These are phyloP conservation scores for Coregonus sp. DNA, from an alignment of 2,797 vertebrate genomes.

Conservation along the genomic window DNA sequence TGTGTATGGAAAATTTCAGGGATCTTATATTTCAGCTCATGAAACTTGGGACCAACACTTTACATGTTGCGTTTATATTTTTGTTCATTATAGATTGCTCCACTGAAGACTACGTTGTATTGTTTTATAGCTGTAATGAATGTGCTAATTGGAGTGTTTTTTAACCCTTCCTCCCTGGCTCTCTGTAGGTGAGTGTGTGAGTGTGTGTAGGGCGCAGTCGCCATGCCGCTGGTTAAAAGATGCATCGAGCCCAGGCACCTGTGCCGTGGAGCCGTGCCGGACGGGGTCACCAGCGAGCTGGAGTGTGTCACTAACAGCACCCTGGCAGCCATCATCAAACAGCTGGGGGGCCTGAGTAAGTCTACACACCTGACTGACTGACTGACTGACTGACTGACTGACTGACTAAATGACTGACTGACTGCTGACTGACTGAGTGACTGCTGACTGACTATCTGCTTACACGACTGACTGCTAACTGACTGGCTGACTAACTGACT, in stretches of 20 bases:
- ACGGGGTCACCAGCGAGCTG: slow-evolving; percentile 79
- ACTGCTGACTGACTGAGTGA: background rate
- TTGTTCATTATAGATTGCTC: background rate
- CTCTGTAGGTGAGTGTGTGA: background rate
- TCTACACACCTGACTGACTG: background rate
- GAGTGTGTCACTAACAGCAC: slow-evolving; percentile 85
- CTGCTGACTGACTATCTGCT: too few relatives aligned
- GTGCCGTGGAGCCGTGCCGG: slow-evolving; percentile 76
- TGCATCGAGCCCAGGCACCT: slow-evolving; percentile 81
- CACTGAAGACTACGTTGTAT: background rate
- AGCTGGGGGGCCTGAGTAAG: slow-evolving; percentile 82
- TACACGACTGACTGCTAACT: background rate
- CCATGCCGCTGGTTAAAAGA: slow-evolving; percentile 82
- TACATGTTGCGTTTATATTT: too few relatives aligned
- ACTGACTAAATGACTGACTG: background rate
- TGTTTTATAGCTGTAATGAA: too few relatives aligned
- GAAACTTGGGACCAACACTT: too few relatives aligned
- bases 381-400: background rate
- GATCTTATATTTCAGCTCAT: too few relatives aligned
- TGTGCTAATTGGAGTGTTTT: too few relatives aligned
- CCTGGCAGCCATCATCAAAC: slow-evolving; percentile 81
- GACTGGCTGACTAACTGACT: too few relatives aligned
- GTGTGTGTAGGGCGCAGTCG: slow-evolving; percentile 24
- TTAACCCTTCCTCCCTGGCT: background rate
- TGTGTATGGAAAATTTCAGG: too few relatives aligned